Conservation (phyloP, 2,888 invertebrate genomes). For the Lymantria monacha region DNA sequence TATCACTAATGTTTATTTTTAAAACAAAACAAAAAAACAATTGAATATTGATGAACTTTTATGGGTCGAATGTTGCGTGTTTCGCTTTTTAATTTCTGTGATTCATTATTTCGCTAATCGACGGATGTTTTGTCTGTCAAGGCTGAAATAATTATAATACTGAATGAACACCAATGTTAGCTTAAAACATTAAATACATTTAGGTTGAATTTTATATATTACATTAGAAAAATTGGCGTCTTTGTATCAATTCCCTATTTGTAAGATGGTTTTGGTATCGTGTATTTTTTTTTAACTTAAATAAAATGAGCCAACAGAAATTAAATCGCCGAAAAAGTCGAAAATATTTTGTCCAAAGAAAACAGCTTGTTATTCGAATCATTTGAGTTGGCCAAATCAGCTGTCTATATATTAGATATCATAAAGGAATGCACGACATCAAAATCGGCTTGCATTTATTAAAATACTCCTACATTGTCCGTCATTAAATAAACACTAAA, state of each 20-base stretch:
- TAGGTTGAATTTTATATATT: neutral
- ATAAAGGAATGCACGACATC: neutral
- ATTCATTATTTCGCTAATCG: constrained; percentile 11
- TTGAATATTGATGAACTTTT: constrained; percentile 22
- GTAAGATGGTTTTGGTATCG: neutral
- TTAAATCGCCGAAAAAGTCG: neutral
- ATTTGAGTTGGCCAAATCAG: neutral
- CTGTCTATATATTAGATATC: neutral
- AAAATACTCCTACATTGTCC: neutral
- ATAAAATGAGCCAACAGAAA: neutral
- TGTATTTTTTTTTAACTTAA: neutral
- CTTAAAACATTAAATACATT: neutral
- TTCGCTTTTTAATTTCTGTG: constrained; percentile 14
- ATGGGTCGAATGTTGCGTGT: constrained; percentile 14
- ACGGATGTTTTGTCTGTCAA: constrained; percentile 1
- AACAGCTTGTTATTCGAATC: neutral
- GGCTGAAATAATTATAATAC: constrained; percentile 7
- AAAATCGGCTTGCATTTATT: neutral
- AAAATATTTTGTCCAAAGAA: neutral
- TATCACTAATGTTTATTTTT: constrained; percentile 60
- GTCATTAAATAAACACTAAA: neutral
- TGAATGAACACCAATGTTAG: constrained; percentile 7
- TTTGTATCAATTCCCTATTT: neutral
- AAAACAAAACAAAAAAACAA: constrained; percentile 36
- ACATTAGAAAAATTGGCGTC: neutral